Evolutionary conservation across 2,888 invertebrate genomes (phyloP), one percentile per base, ranked within the genome.

Genomic region (Lycocerus yunnanus): DNA sequence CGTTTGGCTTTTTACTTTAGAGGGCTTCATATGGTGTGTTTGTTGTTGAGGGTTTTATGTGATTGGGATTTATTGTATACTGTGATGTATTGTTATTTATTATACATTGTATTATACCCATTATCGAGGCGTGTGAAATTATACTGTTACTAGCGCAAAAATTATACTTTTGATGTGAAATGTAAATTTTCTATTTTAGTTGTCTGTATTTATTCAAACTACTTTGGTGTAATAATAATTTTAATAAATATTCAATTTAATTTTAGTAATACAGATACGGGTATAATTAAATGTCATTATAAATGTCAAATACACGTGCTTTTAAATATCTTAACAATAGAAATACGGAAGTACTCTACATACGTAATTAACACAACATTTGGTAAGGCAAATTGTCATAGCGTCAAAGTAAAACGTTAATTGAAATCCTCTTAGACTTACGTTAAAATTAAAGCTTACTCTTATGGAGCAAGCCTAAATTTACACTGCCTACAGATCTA

Each of bases 321-420:
- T 71, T 69, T 14, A 61, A 74, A 69, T 67, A 73, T 74, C 58
- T 67, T 14, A 68, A 71, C 70, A 68, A 68, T 67, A 63, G 70
- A 74, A 74, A 21, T 74, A 65, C 70, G 60, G 58, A 18, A 74
- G 74, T 74, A 74, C 70, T 70, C 70, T 71, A 74, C 74, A 74
- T 74, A 71, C 74, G 70, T 74, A 74, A 74, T 74, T 74, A 74
- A 74, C 74, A 68, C 15, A 74, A 67, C 74, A 74, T 74, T 70
- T 71, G 74, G 70, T 70, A 73, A 69, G 69, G 73, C 73, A 69
- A 68, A 73, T 69, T 73, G 68, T 69, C 73, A 73, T 63, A 65
- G 69, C 73, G 67, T 74, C 74, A 74, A 74, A 74, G 74, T 73
- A 71, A 68, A 74, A 71, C 70, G 74, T 61, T 74, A 74, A 74